Base-by-base conservation (phyloP, 1,140 invertebrate genomes). In the Piezodorus guildinii region DNA sequence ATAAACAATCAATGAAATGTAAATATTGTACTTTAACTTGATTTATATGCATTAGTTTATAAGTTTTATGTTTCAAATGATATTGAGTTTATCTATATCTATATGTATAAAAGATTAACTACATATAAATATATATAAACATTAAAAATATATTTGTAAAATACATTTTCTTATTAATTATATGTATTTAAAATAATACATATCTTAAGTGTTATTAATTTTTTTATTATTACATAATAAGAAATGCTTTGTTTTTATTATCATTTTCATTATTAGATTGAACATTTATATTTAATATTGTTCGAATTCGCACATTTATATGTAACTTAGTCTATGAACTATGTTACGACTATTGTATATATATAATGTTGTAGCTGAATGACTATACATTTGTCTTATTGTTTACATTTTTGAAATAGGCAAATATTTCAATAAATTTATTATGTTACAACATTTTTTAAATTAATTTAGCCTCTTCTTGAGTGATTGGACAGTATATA, bases 381-480 rank as follows among this genome's bases (percentile, higher is more conserved):
- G 60, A 61, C 64, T 64, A 61, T 65, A 63, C 39, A 65, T 65
- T 61, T 65, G 64, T 65, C 64, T 65, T 62, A 65, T 65, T 65
- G 64, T 65, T 65, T 65, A 65, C 64, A 62, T 52, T 59, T 63
- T 65, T 65, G 64, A 65, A 62, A 65, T 65, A 65, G 60, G 64
- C 54, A 62, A 44, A 65, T 65, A 65, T 65, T 65, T 65, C 64
- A 65, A 65, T 65, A 65, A 65, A 65, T 62, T 65, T 65, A 65
- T 65, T 59, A 65, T 60, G 64, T 65, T 65, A 65, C 51, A 52
- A 39, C 34, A n/a, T 27, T 56, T 56, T 63, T 63, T 62, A 49
- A 49, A 49, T 56, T 56, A 23, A 56, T 56, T 56, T 39, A 10
- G 34, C 34, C 34, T 39, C 9, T 10, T 39, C 34, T 39, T 5